Conservation (phyloP, 2,797 vertebrate species). For the Atherinosoma microstoma region DNA sequence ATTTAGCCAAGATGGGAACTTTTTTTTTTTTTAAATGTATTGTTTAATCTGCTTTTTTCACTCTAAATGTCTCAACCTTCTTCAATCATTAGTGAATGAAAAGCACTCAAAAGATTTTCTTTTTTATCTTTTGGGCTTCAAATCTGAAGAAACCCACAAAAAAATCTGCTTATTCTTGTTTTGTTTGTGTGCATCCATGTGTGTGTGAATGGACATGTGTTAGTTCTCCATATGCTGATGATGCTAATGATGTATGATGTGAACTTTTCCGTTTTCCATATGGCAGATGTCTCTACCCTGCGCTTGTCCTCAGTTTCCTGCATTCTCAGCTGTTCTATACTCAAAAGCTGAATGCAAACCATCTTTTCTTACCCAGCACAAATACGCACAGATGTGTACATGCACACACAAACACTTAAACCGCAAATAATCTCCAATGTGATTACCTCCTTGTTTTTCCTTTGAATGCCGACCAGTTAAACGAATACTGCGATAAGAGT, state of each 20-base stretch:
- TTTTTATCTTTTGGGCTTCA: too few relatives aligned
- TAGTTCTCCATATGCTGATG: slow-evolving; percentile 39
- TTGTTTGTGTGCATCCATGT: too few relatives aligned
- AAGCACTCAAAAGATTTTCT: too few relatives aligned
- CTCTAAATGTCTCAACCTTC: too few relatives aligned
- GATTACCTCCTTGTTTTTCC: slow-evolving; percentile 31
- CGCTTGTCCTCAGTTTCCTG: slow-evolving; percentile 45
- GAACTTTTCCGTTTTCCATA: slow-evolving; percentile 57
- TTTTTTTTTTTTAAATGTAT: background rate
- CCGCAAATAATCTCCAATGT: slow-evolving; percentile 1
- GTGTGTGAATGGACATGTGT: slow-evolving; percentile 24
- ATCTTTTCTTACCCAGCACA: slow-evolving; percentile 41
- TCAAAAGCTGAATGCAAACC: slow-evolving; percentile 55
- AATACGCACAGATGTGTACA: slow-evolving; percentile 22
- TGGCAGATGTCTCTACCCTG: slow-evolving; percentile 46
- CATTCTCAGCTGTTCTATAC: slow-evolving; percentile 76
- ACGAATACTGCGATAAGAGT: slow-evolving; percentile 44
- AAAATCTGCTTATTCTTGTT: too few relatives aligned
- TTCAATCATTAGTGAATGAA: too few relatives aligned
- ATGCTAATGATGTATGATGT: slow-evolving; percentile 64
- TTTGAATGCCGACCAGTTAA: slow-evolving; percentile 67
- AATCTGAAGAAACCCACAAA: too few relatives aligned
- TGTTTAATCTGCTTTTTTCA: background rate
- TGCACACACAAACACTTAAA: background rate
- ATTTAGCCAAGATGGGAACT: background rate